phyloP scores from a whole-genome alignment of 1,140 invertebrate genomes.

The Psilanteris sp. region DNA sequence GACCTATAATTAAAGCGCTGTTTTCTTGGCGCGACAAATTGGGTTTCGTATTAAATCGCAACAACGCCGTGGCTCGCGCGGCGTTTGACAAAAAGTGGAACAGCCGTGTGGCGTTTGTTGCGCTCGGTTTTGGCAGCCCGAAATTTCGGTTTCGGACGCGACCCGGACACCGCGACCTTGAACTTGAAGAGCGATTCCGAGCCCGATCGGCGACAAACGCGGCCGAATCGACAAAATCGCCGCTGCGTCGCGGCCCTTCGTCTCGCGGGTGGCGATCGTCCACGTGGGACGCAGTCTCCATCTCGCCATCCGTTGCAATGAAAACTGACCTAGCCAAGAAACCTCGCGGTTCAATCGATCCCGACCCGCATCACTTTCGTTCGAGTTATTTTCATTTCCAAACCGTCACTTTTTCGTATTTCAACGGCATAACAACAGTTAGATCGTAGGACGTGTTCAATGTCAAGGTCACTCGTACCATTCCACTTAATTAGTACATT shows the following conservation, averaged over 20 bases:
- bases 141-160: too few relatives aligned
- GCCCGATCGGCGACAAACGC: slow-evolving; percentile 5
- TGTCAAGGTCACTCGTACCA: too few relatives aligned
- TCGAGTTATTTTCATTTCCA: slow-evolving; percentile 29
- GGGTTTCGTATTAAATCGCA: too few relatives aligned
- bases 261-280: slow-evolving; percentile 17
- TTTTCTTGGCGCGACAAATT: too few relatives aligned
- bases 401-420: slow-evolving; percentile 24
- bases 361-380: slow-evolving; percentile 44
- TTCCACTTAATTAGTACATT: too few relatives aligned
- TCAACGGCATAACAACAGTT: neutral
- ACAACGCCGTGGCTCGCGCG: too few relatives aligned
- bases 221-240: too few relatives aligned
- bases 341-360: slow-evolving; percentile 41
- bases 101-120: neutral
- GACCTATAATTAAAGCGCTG: too few relatives aligned
- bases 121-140: neutral
- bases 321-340: slow-evolving; percentile 66
- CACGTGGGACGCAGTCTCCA: slow-evolving; percentile 50
- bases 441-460: neutral
- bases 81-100: slow-evolving; percentile 7
- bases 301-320: slow-evolving; percentile 26
- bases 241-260: neutral
- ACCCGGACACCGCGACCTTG: slow-evolving; percentile 70
- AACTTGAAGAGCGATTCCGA: slow-evolving; percentile 64